phyloP scores from a whole-genome alignment of 1,140 invertebrate genomes.

The Yoshiicerus persimilis region DNA sequence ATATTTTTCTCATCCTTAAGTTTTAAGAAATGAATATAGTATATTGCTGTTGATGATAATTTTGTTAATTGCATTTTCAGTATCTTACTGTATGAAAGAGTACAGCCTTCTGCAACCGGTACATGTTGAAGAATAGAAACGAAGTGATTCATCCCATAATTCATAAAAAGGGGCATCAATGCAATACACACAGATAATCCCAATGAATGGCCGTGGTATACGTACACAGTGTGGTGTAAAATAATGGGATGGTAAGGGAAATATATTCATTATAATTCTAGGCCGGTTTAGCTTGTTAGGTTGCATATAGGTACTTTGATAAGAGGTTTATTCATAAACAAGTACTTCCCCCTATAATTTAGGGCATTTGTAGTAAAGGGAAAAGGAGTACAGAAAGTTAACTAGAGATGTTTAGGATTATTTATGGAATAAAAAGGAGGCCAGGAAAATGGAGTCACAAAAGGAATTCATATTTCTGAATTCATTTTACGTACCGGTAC shows the following conservation, averaged over 20 bases:
- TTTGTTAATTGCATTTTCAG: too few relatives aligned
- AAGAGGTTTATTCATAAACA: background rate
- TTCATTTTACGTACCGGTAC: background rate
- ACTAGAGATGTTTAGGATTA: background rate
- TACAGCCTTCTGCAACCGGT: background rate
- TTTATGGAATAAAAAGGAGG: background rate
- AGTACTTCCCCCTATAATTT: too few relatives aligned
- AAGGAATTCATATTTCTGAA: background rate
- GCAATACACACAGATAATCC: background rate
- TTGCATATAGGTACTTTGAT: background rate
- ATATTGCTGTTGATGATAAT: too few relatives aligned
- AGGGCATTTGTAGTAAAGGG: too few relatives aligned
- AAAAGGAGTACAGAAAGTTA: background rate
- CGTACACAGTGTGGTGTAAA: too few relatives aligned
- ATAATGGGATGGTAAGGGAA: background rate
- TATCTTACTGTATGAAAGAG: too few relatives aligned
- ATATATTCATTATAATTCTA: background rate
- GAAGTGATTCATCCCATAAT: background rate
- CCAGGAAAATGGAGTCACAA: background rate
- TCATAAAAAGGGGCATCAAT: background rate
- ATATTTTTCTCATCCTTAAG: too few relatives aligned
- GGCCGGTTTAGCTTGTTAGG: background rate
- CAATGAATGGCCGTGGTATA: background rate
- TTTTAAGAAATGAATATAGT: too few relatives aligned
- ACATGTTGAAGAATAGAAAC: background rate